Conservation (phyloP, 2,113 vertebrate genomes). For the Panthera leo region DNA sequence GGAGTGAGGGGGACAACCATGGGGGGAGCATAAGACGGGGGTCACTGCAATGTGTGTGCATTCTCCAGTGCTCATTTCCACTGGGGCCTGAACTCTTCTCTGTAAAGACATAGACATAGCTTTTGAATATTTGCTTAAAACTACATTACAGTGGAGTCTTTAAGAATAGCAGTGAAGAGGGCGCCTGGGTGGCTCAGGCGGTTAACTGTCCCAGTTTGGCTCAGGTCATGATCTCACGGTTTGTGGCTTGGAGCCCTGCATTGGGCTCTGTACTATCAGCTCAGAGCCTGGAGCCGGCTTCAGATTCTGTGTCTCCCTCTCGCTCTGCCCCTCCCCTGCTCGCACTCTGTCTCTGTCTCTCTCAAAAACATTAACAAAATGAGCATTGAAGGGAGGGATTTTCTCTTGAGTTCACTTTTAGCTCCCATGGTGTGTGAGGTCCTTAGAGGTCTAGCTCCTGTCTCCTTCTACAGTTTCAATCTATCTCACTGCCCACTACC, state of each 20-base stretch:
- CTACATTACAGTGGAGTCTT: neutral
- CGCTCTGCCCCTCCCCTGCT: too few relatives aligned
- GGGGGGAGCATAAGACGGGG: neutral
- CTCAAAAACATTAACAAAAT: neutral
- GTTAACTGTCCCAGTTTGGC: too few relatives aligned
- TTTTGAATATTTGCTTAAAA: constrained; percentile 16
- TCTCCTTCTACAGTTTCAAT: neutral
- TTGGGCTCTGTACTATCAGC: too few relatives aligned
- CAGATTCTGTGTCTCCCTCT: too few relatives aligned
- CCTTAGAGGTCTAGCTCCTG: neutral
- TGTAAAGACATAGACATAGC: neutral
- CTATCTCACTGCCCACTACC: fast-evolving
- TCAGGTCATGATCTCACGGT: too few relatives aligned
- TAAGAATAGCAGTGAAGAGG: neutral
- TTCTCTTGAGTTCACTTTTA: neutral
- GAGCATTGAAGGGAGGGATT: neutral
- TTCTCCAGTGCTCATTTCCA: neutral
- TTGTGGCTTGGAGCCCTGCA: too few relatives aligned
- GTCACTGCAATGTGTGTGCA: neutral
- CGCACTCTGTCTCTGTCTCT: too few relatives aligned
- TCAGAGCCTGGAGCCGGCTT: too few relatives aligned
- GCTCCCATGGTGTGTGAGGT: neutral
- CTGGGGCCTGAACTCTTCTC: neutral
- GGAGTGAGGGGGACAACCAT: neutral
- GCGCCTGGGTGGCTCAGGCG: too few relatives aligned